phyloP scores from a whole-genome alignment of 2,797 vertebrate species.

The Lerista edwardsae region DNA sequence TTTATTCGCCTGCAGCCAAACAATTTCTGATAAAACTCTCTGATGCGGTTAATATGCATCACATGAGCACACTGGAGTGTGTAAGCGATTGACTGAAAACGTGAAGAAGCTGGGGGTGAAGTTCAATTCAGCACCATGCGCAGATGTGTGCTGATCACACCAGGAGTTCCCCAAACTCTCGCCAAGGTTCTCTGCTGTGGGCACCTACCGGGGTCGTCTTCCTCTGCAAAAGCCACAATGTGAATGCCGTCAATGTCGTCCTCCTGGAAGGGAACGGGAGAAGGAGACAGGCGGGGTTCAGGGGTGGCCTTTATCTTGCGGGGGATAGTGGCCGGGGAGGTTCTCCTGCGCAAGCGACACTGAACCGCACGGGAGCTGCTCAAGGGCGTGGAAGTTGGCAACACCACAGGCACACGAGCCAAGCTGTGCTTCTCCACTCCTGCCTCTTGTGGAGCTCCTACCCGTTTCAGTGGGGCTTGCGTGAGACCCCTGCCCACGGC shows the following conservation, averaged over 20 bases:
- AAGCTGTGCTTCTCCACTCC: not conserved
- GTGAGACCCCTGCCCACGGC: accelerated
- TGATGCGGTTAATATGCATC: not conserved
- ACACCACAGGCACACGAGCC: not conserved
- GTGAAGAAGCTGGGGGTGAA: too few species aligned
- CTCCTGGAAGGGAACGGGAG: slow-evolving; percentile 78
- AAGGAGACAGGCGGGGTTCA: not conserved
- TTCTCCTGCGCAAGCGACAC: not conserved
- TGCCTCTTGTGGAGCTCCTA: not conserved
- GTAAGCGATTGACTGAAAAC: not conserved
- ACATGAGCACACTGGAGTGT: too few species aligned
- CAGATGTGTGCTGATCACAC: too few species aligned
- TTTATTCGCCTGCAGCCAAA: not conserved
- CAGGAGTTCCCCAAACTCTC: accelerated
- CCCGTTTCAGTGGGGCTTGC: too few species aligned
- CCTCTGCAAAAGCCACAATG: slow-evolving; percentile 93
- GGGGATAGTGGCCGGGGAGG: too few species aligned
- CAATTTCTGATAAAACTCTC: not conserved
- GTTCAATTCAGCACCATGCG: accelerated
- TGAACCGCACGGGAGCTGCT: accelerated
- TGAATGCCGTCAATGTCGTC: slow-evolving; percentile 91
- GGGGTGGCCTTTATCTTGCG: not conserved
- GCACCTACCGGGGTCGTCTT: slow-evolving; percentile 86
- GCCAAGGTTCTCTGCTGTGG: accelerated
- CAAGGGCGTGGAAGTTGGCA: too few species aligned